These are phyloP conservation scores for Thalassaphorura encarpata DNA, from an alignment of 1,140 invertebrate species.

Conservation along the genomic window DNA sequence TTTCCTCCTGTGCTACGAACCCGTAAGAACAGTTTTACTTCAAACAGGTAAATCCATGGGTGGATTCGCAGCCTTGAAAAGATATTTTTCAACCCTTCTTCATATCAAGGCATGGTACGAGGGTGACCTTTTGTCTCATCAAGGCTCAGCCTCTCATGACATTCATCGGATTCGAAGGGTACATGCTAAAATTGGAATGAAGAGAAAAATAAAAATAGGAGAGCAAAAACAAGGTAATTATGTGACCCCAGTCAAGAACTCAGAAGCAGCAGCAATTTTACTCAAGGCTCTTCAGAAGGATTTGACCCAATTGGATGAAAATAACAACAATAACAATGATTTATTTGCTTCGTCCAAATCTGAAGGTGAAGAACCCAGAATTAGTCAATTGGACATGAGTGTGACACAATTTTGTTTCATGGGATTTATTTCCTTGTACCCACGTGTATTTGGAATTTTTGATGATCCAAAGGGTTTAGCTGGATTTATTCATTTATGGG, in stretches of 20 bases:
- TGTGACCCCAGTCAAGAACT: background rate
- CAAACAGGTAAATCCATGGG: conserved; percentile 19
- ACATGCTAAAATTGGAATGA: background rate
- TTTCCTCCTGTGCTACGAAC: conserved; percentile 24
- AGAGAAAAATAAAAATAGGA: background rate
- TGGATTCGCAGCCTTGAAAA: conserved; percentile 9
- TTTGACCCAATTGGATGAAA: background rate
- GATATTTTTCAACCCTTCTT: conserved; percentile 25
- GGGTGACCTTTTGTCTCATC: conserved; percentile 2
- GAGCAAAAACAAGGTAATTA: background rate
- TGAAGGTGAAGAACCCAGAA: background rate
- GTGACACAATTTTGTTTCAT: conserved; percentile 80
- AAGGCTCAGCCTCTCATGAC: background rate
- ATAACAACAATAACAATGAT: background rate
- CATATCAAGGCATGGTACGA: conserved; percentile 30
- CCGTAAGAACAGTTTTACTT: conserved; percentile 19
- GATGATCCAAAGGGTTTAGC: conserved; percentile 36
- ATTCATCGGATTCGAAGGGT: background rate
- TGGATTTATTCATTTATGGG: conserved; percentile 43
- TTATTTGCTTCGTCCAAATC: background rate
- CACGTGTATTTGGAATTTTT: conserved; percentile 42
- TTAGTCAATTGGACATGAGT: conserved; percentile 68
- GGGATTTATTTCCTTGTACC: conserved; percentile 57
- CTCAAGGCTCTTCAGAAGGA: background rate
- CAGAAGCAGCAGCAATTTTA: background rate